Conservation (phyloP, 2,888 invertebrate genomes). For the Gortyna flavago region DNA sequence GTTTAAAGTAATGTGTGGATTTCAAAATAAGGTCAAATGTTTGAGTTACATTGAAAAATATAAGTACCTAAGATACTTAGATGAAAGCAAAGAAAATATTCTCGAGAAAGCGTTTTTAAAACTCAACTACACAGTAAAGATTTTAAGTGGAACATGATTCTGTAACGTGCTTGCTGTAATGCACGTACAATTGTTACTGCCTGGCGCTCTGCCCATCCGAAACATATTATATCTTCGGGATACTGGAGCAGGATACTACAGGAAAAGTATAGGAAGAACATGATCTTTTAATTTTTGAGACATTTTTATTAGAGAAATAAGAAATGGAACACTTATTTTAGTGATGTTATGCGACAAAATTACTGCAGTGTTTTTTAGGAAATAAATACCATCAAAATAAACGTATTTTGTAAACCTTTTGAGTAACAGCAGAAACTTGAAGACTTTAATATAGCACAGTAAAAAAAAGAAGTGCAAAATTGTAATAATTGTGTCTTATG, state of each 20-base stretch:
- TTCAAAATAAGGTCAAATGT: not conserved
- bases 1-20: not conserved
- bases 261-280: constrained; percentile 2
- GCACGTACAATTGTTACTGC: constrained; percentile 47
- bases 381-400: not conserved
- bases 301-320: not conserved
- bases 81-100: not conserved
- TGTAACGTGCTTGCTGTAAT: constrained; percentile 15
- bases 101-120: not conserved
- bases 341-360: not conserved
- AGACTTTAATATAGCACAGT: not conserved
- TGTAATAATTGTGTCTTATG: not conserved
- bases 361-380: not conserved
- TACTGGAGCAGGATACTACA: constrained; percentile 10
- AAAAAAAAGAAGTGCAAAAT: not conserved
- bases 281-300: constrained; percentile 3
- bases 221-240: constrained; percentile 14
- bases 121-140: constrained; percentile 3
- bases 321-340: not conserved
- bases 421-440: not conserved
- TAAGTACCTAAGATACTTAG: not conserved
- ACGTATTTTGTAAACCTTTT: not conserved
- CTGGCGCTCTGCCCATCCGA: constrained; percentile 43
- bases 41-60: not conserved
- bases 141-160: constrained; percentile 32